Evolutionary conservation across 2,888 invertebrate species (phyloP), one percentile per base, ranked within the genome.

Genomic region (Drosophila atripex): DNA sequence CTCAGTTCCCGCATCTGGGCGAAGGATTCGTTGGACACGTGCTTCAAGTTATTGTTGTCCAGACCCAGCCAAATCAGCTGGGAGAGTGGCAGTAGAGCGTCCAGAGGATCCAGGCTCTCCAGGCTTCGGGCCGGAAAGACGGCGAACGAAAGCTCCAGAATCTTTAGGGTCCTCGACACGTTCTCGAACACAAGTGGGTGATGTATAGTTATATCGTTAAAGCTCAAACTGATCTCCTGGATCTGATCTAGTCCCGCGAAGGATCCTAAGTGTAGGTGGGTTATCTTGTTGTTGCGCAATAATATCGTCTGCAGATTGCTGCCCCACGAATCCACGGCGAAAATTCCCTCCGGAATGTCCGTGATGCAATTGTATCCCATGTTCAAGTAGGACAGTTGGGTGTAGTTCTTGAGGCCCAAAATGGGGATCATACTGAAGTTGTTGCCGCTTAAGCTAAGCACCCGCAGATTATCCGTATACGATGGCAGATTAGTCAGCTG

Each of bases 221-320:
- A 97, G 89, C 97, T 97, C 76, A 98, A 92, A 92, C 96, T 97
- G 75, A 98, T 94, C 92, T 98, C 97, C 87, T 95, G 95, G 77
- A 98, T 93, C 77, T 95, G 94, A 74, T 94, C 94, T 54, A 96
- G 93, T 41, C 95, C 94, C 65, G 94, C 93, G 90, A 97, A 96
- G 76, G 95, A 94, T 85, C 94, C 94, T 75, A 94, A 93, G 88
- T 94, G 94, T 78, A 95, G 92, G 90, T 93, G 94, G 35, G 95
- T 95, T 76, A 97, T 94, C 90, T 95, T 94, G 90, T 97, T 97
- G 92, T 97, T 97, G 73, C 96, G 93, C 80, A 97, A 92, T 78
- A 97, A 93, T 71, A 97, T 93, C 76, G 96, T 97, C 89, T 95
- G 95, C 57, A 97, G 92, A 80, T 95, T 95, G 63, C 93, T 93